Conservation (phyloP, 2,113 vertebrate genomes). For the cattle (Bos taurus) region ARS-UCD2.0 NC_037357.1:35445001-35445500, state of each 20-base stretch:
- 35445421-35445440: slow-evolving; percentile 66
- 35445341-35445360: slow-evolving; percentile 66
- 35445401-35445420: slow-evolving; percentile 70
- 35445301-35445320: slow-evolving; percentile 64
- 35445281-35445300: slow-evolving; percentile 69
- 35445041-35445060: slow-evolving; percentile 38
- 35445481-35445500: slow-evolving; percentile 55
- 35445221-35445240: slow-evolving; percentile 43
- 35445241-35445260: slow-evolving; percentile 65
- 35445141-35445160: slow-evolving; percentile 23
- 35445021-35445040: slow-evolving; percentile 45
- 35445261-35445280: slow-evolving; percentile 60
- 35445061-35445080: slow-evolving; percentile 31
- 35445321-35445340: slow-evolving; percentile 49
- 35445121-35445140: slow-evolving; percentile 17
- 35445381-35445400: slow-evolving; percentile 78
- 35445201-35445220: slow-evolving; percentile 61
- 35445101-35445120: slow-evolving; percentile 21
- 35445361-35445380: slow-evolving; percentile 73
- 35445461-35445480: slow-evolving; percentile 34
- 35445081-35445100: slow-evolving; percentile 15
- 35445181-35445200: slow-evolving; percentile 61
- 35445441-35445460: slow-evolving; percentile 69
- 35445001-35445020: slow-evolving; percentile 35
- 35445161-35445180: slow-evolving; percentile 34